phyloP scores from a whole-genome alignment of 2,113 vertebrate genomes.

The Pampusana beccarii region DNA sequence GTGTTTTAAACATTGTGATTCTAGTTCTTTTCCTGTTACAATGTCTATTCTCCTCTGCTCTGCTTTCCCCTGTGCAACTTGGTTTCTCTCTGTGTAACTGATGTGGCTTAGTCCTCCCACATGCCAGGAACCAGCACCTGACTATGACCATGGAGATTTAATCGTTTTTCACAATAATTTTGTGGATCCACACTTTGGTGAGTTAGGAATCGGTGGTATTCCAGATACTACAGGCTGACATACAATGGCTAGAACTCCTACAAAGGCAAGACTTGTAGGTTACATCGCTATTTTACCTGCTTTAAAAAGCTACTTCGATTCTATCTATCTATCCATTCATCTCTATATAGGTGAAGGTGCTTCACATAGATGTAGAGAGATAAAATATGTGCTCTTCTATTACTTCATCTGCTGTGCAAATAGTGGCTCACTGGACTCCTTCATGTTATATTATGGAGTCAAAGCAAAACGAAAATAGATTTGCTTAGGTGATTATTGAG shows the following conservation, averaged over 20 bases:
- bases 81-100: conserved; percentile 33
- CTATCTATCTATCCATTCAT: neutral
- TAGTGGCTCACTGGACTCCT: neutral
- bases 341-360: neutral
- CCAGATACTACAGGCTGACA: neutral
- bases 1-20: neutral
- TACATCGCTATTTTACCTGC: neutral
- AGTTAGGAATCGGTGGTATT: neutral
- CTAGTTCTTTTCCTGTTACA: neutral
- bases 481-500: neutral
- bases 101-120: neutral
- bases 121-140: neutral
- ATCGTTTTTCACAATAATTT: neutral
- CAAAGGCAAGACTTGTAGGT: neutral
- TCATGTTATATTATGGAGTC: neutral
- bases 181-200: neutral
- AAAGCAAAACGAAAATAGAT: neutral
- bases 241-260: neutral
- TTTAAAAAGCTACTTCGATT: neutral
- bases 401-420: neutral
- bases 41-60: neutral
- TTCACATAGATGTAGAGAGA: neutral
- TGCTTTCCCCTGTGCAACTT: neutral
- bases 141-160: neutral
- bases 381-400: neutral